Evolutionary conservation across 2,797 vertebrate species (phyloP).

Genomic region (Chelidonichthys spinosus): DNA sequence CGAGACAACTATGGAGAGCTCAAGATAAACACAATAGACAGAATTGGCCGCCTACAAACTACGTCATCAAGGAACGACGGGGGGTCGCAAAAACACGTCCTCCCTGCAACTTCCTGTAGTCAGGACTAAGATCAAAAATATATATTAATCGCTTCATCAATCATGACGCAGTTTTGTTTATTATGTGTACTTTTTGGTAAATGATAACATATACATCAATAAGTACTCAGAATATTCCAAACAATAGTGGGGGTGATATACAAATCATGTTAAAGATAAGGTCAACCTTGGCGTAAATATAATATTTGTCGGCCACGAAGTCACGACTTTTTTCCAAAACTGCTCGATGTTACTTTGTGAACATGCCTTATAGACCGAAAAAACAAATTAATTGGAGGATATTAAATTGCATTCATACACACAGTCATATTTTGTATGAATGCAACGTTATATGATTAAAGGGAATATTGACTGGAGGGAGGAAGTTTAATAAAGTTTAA

Average conservation of each 20-base stretch:
- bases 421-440: neutral
- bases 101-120: constrained; percentile 34
- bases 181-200: neutral
- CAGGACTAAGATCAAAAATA: neutral
- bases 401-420: neutral
- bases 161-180: too few relatives aligned
- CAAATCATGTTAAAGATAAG: neutral
- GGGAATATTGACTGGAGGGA: neutral
- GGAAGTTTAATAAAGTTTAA: neutral
- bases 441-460: neutral
- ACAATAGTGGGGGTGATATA: neutral
- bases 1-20: constrained; percentile 28
- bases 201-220: neutral
- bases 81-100: constrained; percentile 35
- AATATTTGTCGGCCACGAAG: neutral
- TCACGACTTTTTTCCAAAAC: neutral
- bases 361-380: neutral
- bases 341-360: neutral
- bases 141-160: neutral
- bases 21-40: constrained; percentile 83
- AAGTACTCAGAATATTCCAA: accelerated
- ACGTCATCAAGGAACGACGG: constrained; percentile 75
- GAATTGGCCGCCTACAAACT: constrained; percentile 53
- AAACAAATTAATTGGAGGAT: neutral
- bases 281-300: neutral